Evolutionary conservation across 2,888 invertebrate genomes (phyloP), one percentile per base, ranked within the genome.

Genomic region (Lamellibrachia satsuma): DNA sequence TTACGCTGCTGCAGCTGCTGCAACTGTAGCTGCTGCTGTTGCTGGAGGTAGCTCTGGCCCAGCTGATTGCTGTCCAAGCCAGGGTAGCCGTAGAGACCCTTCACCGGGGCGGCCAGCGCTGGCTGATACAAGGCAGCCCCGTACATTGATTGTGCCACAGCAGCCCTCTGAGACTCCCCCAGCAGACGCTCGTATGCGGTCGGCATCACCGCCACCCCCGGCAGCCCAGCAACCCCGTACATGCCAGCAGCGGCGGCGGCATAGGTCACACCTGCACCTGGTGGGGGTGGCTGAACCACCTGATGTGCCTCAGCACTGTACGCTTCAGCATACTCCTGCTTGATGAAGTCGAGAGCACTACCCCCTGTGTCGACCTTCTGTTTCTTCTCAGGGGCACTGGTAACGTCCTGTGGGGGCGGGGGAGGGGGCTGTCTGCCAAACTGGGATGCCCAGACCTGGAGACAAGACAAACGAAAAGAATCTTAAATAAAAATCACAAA

Each of bases 301-400:
- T 52, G 92, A 52, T 39, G 39, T 8, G 52, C 39, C 52, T 55
- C 92, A 6, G 52, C 39, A 52, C 15, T 52, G 51, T 93, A 92
- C n/a, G 90, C 7, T 52, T 93, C 93, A 1, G 93, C 95, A 93
- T 96, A 96, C 93, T 96, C 95, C 93, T 96, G 95, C 93, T 96
- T 96, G 27, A 96, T 95, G 92, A 96, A 95, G 92, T 96, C 96
- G 27, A 96, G 94, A 57, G 95, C 96, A 94, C 95, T 95, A 52
- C 94, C 93, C 15, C 94, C 93, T 92, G 95, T 95, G 93, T 94
- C 94, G 92, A 95, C 93, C 7, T 92, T 93, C 91, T 95, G 93
- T 93, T 95, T 95, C 91, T 94, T 94, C 91, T 95, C 92, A 27
- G 95, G 95, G 92, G 95, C 95, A 91, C 93, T 93, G 92, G 75